Evolutionary conservation across 1,140 invertebrate species (phyloP).

Genomic region (Saccostrea echinata): DNA sequence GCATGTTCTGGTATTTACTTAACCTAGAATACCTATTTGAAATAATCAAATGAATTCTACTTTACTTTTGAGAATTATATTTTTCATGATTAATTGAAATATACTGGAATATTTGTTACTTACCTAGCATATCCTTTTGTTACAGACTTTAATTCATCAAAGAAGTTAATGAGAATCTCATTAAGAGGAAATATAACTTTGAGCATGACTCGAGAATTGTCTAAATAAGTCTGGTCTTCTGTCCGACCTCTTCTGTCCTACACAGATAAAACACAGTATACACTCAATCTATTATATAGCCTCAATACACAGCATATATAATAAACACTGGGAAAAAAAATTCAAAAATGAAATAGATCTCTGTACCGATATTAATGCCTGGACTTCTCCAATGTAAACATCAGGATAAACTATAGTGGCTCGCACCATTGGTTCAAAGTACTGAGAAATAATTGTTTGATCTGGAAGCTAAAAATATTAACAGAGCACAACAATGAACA

Average conservation of each 20-base stretch:
- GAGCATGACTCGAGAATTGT: constrained; percentile 89
- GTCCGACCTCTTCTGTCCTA: constrained; percentile 89
- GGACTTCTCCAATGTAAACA: constrained; percentile 79
- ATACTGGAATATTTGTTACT: background rate
- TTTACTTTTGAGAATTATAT: background rate
- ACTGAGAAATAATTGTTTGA: constrained; percentile 85
- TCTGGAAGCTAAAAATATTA: constrained; percentile 85
- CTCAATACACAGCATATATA: background rate
- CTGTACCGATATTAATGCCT: constrained; percentile 79
- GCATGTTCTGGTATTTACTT: no score
- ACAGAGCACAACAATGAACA: background rate
- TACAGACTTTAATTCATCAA: constrained; percentile 93
- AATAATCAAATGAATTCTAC: no score
- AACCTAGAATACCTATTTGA: no score
- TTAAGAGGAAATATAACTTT: constrained; percentile 92
- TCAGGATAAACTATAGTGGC: constrained; percentile 94
- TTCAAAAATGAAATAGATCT: background rate
- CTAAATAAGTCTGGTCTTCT: constrained; percentile 88
- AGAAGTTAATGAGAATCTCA: constrained; percentile 97
- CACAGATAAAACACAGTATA: constrained; percentile 58
- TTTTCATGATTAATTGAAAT: background rate
- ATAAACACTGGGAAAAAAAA: no score
- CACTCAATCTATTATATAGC: no score
- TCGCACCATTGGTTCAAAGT: constrained; percentile 92
- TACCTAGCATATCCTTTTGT: constrained; percentile 93